phyloP scores from a whole-genome alignment of 2,888 invertebrate genomes.

The Augochlorella aurata region DNA sequence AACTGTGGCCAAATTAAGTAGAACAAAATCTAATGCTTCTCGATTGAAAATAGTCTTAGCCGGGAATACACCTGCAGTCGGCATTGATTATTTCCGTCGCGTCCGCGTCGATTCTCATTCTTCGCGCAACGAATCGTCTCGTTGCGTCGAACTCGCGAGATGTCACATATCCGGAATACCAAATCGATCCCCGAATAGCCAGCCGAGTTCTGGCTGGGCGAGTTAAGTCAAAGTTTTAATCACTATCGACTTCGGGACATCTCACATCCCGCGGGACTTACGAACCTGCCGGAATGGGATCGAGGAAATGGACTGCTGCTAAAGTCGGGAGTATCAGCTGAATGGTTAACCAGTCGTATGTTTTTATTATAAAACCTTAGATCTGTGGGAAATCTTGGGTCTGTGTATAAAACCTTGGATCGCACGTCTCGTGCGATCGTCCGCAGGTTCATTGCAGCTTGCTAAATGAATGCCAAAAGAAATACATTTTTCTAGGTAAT shows the following conservation, averaged over 20 bases:
- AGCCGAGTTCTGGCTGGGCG: constrained; percentile 67
- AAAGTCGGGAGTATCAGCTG: constrained; percentile 56
- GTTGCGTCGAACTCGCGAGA: constrained; percentile 59
- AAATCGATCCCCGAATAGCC: constrained; percentile 75
- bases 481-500: background rate
- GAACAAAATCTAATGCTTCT: background rate
- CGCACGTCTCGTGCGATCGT: constrained; percentile 8
- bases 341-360: constrained; percentile 64
- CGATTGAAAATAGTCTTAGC: background rate
- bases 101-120: constrained; percentile 62
- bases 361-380: constrained; percentile 73
- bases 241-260: constrained; percentile 78
- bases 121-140: constrained; percentile 57
- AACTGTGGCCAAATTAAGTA: background rate
- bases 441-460: background rate
- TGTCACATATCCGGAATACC: constrained; percentile 74
- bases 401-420: constrained; percentile 69
- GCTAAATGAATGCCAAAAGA: background rate
- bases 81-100: constrained; percentile 59
- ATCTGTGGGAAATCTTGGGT: no score
- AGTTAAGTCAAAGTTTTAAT: constrained; percentile 79
- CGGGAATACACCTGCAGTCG: constrained; percentile 17
- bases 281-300: constrained; percentile 64
- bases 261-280: constrained; percentile 70
- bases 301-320: constrained; percentile 64